Base-by-base conservation (phyloP, 1,140 invertebrate species). In the Cydia amplana region DNA sequence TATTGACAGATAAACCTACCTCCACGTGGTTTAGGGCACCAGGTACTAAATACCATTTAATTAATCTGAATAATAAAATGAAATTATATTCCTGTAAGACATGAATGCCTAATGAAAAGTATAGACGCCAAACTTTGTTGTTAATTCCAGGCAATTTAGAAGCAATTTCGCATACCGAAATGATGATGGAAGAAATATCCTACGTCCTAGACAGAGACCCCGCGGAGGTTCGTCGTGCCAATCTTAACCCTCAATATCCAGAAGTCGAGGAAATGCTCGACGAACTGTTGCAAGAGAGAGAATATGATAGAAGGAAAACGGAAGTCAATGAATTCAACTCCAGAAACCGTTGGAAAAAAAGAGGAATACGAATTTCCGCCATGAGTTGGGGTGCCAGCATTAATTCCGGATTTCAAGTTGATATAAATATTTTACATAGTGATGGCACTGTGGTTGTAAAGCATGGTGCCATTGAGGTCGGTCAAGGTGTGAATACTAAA, bases 381-480 rank as follows among this genome's bases (percentile, higher is more conserved):
- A 95, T 96, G 94, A 94, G 94, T 76, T 97, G 95, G 88, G 0
- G 85, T 95, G 1, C 64, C 75, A 0, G 28, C 28, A 86, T 89
- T 72, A 90, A 83, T 28, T 93, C 93, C 32, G 90, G 94, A 63
- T 95, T 92, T 76, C 94, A 94, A 75, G 94, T 94, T 0, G 90
- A 95, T n/a, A 90, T 97, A 2, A 94, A 95, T 2, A 94, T 97
- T 63, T 96, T 95, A 84, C 94, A 95, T 46, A 88, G 91, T 2
- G 97, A 97, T 91, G 96, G 96, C 16, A 95, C 96, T 1, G 96
- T 97, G 1, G 93, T 94, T 0, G 93, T 98, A 43, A 90, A 93
- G 10, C 96, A 97, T 82, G 96, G 95, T 74, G 97, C 96, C 20
- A 94, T 97, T 40, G 97, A 98, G 93, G 95, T 96, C 81, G 97